phyloP scores from a whole-genome alignment of 2,113 vertebrate species.

The Erythrocercus mccallii region DNA sequence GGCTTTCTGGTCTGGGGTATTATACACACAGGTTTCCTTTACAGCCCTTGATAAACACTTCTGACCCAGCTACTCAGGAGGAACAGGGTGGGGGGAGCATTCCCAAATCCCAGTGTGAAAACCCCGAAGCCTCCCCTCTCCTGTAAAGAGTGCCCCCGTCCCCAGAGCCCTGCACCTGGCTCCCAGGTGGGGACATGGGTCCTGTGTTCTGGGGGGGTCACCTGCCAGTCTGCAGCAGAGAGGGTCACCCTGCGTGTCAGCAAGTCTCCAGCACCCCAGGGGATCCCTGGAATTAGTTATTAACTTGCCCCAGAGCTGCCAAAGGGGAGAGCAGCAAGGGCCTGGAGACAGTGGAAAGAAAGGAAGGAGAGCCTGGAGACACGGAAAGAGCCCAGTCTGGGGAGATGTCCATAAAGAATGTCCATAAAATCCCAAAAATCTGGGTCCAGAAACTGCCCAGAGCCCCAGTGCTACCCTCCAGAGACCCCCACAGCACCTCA shows the following conservation, averaged over 20 bases:
- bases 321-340: not conserved
- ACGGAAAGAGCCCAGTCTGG: not conserved
- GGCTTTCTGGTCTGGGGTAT: conserved; percentile 28
- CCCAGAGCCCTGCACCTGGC: not conserved
- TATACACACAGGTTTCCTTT: conserved; percentile 32
- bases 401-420: not conserved
- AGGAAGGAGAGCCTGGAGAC: not conserved
- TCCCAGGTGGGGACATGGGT: accelerated
- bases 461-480: not conserved
- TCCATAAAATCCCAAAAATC: not conserved
- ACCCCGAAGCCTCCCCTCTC: not conserved
- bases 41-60: conserved; percentile 39
- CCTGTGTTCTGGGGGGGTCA: accelerated
- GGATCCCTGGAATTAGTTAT: not conserved
- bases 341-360: not conserved
- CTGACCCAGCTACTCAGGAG: not conserved
- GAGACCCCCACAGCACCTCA: not conserved
- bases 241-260: not conserved
- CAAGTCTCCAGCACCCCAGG: accelerated
- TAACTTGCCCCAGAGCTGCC: accelerated
- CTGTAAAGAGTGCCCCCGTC: not conserved
- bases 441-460: not conserved
- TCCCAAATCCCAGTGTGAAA: not conserved
- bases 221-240: not conserved
- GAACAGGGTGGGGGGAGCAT: not conserved